Evolutionary conservation across 2,888 invertebrate genomes (phyloP), one percentile per base, ranked within the genome.

Genomic region (Drosophila cyrtoloma): DNA sequence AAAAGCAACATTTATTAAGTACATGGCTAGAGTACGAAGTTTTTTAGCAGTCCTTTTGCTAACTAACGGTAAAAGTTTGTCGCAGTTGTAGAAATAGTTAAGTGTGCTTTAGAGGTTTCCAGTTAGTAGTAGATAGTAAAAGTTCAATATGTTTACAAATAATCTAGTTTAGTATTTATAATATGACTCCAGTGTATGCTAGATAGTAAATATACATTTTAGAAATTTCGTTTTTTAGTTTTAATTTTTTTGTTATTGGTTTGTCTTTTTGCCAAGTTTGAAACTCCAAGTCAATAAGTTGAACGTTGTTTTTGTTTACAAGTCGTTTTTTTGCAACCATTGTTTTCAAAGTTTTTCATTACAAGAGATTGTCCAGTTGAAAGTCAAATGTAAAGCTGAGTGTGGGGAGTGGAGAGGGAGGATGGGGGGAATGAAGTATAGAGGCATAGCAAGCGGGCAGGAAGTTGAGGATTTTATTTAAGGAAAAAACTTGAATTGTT

Each of bases 281-380:
- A 87, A 87, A 89, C 89, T 81, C 79, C 73, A 74, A 82, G 85
- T 84, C 81, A 74, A 78, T 71, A 68, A 66, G 75, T 75, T 78
- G 71, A 77, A 86, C 66, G 57, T 68, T 76, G 50, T 64, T 77
- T 74, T 77, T 63, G 52, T 51, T 73, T 63, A 67, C 64, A 72
- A 77, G 61, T 69, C 58, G 52, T 53, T 65, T 72, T 73, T 56
- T 52, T 50, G 35, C 67, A 80, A 61, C 30, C 32, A 44, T 63
- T 81, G 44, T 60, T 39, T 37, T 57, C 53, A 47, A 32, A 65
- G 57, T 69, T 62, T 72, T 57, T 73, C 59, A 71, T 81, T 77
- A 71, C 66, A 82, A 81, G 76, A 89, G 87, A 87, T 87, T 87
- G 87, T 87, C 87, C 88, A 82, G 72, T 79, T 86, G 62, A 70